Percentiles rank a stretch among this genome's conserved stretches.
phyloP scores from a whole-genome alignment of 2,113 vertebrate genomes.

The Catharus minimus region DNA sequence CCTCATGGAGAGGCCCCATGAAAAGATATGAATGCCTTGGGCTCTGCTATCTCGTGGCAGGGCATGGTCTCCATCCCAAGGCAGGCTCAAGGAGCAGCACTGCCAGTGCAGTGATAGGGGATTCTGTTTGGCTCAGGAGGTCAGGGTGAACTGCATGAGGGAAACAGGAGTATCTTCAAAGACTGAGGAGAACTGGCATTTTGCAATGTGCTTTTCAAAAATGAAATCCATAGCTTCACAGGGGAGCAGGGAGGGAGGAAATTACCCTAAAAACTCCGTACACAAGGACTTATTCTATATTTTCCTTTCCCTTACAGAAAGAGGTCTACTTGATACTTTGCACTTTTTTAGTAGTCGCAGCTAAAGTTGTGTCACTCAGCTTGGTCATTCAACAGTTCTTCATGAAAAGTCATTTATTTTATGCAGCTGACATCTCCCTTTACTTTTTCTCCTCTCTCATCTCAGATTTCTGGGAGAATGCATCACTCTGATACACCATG shows the following conservation, averaged over 20 bases:
- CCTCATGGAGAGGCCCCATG: neutral
- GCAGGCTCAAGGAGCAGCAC: neutral
- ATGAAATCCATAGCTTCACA: neutral
- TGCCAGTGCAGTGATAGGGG: neutral
- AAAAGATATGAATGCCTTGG: neutral
- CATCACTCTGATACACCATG: neutral
- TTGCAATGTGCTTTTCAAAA: neutral
- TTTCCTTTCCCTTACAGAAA: neutral
- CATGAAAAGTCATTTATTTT: constrained; percentile 5
- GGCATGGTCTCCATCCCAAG: rapidly evolving
- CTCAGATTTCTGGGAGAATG: neutral
- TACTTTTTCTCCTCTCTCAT: rapidly evolving
- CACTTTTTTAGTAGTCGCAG: neutral
- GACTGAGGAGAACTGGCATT: neutral
- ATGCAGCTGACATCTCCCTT: neutral
- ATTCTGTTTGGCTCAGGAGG: constrained; percentile 7
- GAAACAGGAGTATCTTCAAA: neutral
- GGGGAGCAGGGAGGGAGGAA: neutral
- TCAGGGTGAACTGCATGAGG: constrained; percentile 11
- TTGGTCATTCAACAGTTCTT: constrained; percentile 1
- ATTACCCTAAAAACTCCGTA: neutral
- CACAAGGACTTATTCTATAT: neutral
- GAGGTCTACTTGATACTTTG: neutral
- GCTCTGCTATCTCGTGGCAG: neutral
- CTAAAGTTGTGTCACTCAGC: neutral